Percentiles rank a stretch among this genome's conserved stretches.
These are phyloP conservation scores for Xenentodon cancila DNA, from an alignment of 2,797 vertebrate genomes.

Conservation along the genomic window DNA sequence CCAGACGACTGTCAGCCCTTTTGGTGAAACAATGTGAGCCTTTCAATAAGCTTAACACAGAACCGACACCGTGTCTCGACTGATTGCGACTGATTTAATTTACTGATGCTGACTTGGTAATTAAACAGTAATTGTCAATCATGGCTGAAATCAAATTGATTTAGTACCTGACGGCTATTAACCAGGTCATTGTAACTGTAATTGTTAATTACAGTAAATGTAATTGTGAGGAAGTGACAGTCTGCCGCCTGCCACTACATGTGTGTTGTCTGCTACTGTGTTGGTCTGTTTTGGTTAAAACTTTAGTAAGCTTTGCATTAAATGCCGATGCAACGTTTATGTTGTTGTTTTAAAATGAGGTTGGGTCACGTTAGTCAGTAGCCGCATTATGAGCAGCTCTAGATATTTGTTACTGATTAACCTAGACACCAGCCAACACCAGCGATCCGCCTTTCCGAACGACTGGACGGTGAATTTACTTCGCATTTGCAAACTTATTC, in stretches of 20 bases:
- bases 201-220: neutral
- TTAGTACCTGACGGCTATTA: neutral
- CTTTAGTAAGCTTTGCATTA: neutral
- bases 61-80: neutral
- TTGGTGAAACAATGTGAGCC: neutral
- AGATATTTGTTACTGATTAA: neutral
- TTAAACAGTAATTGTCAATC: neutral
- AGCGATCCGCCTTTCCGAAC: neutral
- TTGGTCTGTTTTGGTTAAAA: neutral
- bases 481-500: no score
- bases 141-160: no score
- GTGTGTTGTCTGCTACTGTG: neutral
- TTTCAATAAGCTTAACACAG: neutral
- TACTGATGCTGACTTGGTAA: neutral
- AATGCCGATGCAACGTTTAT: neutral
- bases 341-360: neutral
- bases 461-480: neutral
- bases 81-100: neutral
- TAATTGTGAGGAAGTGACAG: slow-evolving; percentile 3
- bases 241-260: neutral
- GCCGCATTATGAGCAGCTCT: neutral
- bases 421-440: neutral
- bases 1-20: neutral
- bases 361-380: neutral
- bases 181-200: no score